Base-by-base conservation (phyloP, 1,140 invertebrate genomes). In the Pristionchus pacificus region DNA sequence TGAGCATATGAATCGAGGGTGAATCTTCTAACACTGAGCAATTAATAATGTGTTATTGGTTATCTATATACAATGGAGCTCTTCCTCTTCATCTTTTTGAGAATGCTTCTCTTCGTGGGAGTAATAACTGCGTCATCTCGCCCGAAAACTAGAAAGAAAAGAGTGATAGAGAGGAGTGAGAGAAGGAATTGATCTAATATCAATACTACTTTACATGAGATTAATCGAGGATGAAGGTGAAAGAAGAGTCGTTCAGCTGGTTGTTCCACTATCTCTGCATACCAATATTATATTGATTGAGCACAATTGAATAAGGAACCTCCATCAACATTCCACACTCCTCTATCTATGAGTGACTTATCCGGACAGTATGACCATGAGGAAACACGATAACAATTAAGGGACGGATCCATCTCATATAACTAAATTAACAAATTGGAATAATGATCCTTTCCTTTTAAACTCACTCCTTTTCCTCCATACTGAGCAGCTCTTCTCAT, bases 401-500 rank as follows among this genome's bases (percentile, higher is more conserved):
- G 28, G 1, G 78, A 69, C 24, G 49, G 29, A 38, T 79, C 72
- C 29, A 76, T 68, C 32, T 68, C 60, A 31, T 79, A 72, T 63
- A 81, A 66, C 79, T 81, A 63, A 70, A 81, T 79, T 49, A 24
- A 67, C 6, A n/a, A 32, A 65, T 69, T 74, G 32, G 71, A 57
- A 32, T 28, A 29, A 57, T 30, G 30, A 59, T 19, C 0, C 14
- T 19, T 25, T 0, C 30, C 14, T 71, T 32, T 10, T 30, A 68
- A 13, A 67, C 63, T 29, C 65, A 80, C 78, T 66, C 60, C 77
- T 63, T 76, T 80, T 49, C 81, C 81, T 25, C 81, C 81, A 60
- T 80, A 83, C 77, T 84, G 74, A 6, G 82, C 69, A 32, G 82
- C 82, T 58, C 77, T 81, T 38, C 79, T 30, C 78, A 83, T 83